Evolutionary conservation across 2,113 vertebrate species (phyloP).

Genomic region (Crocuta crocuta): DNA sequence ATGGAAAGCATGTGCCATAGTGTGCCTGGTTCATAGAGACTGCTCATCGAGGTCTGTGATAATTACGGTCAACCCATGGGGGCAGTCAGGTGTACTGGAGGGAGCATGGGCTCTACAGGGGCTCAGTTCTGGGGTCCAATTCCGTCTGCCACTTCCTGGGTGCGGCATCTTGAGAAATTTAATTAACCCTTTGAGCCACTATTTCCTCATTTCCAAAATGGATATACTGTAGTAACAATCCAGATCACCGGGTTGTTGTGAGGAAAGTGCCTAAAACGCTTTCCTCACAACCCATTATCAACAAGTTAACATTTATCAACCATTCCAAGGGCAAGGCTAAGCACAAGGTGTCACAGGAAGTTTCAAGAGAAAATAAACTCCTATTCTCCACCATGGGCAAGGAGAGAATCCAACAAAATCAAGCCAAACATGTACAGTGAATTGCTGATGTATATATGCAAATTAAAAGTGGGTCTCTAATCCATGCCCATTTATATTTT

Average conservation of each 20-base stretch:
- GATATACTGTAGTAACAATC: neutral
- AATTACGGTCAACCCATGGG: neutral
- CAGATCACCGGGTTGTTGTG: neutral
- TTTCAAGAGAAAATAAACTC: constrained; percentile 55
- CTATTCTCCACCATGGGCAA: neutral
- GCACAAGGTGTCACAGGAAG: constrained; percentile 8
- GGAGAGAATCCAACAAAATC: neutral
- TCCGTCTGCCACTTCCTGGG: neutral
- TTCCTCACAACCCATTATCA: neutral
- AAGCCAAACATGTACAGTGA: neutral
- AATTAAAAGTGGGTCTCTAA: constrained; percentile 42
- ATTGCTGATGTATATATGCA: neutral
- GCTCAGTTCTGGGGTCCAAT: neutral
- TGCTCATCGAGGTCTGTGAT: neutral
- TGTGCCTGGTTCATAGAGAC: neutral
- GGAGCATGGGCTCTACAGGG: neutral
- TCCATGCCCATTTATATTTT: constrained; percentile 16
- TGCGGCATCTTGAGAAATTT: constrained; percentile 1
- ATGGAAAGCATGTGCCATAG: neutral
- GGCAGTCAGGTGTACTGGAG: neutral
- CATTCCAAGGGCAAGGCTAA: constrained; percentile 44
- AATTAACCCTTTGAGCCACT: neutral
- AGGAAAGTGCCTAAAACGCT: neutral
- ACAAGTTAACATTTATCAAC: constrained; percentile 40
- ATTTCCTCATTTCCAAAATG: constrained; percentile 2